Evolutionary conservation across 1,140 invertebrate genomes (phyloP), one percentile per base, ranked within the genome.

Genomic region (Megathymus violae): DNA sequence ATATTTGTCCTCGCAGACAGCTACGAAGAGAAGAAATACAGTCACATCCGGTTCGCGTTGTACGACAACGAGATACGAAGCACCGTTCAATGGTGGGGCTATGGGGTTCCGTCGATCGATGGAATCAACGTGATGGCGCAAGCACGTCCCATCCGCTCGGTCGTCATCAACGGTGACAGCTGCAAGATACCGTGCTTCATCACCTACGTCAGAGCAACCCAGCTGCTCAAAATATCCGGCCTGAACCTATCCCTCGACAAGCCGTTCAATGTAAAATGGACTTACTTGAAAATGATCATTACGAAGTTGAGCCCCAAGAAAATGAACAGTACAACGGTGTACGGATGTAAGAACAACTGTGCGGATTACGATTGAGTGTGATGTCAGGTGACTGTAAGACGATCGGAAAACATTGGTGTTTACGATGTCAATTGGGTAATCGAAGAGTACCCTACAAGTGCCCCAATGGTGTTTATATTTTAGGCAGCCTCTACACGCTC

Each of bases 11-110:
- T 87, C 85, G 74, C 81, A 95, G 94, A 94, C 80, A 92, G 93
- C 0, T 91, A 94, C 64, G 90, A 93, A 66, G 92, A 93, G 51
- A 91, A 92, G 47, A 89, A 93, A 69, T 95, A 94, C 84, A 91
- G 91, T 27, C 89, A 94, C 69, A 86, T 94, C 13, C 79, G 90
- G 9, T 95, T 95, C 72, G 65, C 67, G 0, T 77, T 93, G 9
- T 74, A 89, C 16, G 78, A 92, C 27, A 89, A 92, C 19, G 86
- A 79, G 17, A 61, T 95, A 1, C 72, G 69, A 1, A 93, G 89
- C 54, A 59, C 56, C n/a, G 85, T 90, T 14, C 60, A 85, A 3
- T 92, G 92, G 84, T 92, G 92, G 90, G 91, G 91, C 0, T 89
- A 87, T 51, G 92, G 93, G 0, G 88, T 89, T 0, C 91, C 92